These are phyloP conservation scores for Neopelma chrysocephalum DNA, from an alignment of 2,797 vertebrate genomes.

Conservation along the genomic window DNA sequence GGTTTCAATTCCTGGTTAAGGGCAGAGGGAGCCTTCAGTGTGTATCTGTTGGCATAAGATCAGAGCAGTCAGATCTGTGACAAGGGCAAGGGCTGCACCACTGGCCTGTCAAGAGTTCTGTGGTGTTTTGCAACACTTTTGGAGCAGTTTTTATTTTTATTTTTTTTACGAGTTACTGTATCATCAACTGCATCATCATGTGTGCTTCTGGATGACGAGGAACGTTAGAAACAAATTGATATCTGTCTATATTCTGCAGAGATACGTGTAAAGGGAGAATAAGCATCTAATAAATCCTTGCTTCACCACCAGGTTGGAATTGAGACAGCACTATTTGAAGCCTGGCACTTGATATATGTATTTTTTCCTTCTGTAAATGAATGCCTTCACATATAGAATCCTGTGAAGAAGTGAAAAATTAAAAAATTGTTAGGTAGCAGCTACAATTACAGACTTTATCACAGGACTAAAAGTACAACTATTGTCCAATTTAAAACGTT, in stretches of 20 bases:
- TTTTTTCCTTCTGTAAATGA: neutral
- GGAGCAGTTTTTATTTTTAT: neutral
- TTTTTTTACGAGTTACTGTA: neutral
- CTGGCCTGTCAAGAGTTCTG: neutral
- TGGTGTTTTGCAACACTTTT: neutral
- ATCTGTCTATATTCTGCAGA: neutral
- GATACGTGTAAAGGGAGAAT: neutral
- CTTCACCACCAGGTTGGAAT: neutral
- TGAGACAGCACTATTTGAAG: neutral
- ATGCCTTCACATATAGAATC: neutral
- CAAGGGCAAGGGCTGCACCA: neutral
- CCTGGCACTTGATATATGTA: neutral
- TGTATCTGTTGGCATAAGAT: neutral
- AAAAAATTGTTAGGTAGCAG: neutral
- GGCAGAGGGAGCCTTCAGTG: neutral
- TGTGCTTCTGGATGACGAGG: neutral
- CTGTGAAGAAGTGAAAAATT: neutral
- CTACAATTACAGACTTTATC: neutral
- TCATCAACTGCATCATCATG: neutral
- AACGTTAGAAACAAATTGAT: neutral
- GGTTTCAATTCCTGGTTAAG: neutral
- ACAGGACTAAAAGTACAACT: neutral
- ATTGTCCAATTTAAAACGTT: neutral
- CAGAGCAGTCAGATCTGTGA: neutral
- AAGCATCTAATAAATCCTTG: neutral